These are phyloP conservation scores for Tillus elongatus DNA, from an alignment of 2,888 invertebrate species.

Conservation along the genomic window DNA sequence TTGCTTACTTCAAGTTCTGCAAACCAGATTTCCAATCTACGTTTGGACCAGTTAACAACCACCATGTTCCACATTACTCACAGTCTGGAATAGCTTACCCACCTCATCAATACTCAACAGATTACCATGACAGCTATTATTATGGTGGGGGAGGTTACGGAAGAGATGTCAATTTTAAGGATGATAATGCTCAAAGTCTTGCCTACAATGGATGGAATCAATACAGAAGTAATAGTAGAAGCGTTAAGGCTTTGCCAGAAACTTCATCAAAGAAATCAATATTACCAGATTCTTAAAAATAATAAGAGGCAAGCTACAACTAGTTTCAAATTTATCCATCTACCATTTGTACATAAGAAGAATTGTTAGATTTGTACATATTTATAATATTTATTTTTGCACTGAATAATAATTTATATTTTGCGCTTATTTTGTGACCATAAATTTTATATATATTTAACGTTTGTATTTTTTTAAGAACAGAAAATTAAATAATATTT, in stretches of 20 bases:
- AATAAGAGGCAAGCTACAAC: too few relatives aligned
- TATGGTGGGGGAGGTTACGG: conserved; percentile 30
- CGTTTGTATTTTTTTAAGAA: too few relatives aligned
- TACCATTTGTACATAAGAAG: too few relatives aligned
- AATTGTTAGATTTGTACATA: too few relatives aligned
- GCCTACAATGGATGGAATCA: conserved; percentile 67
- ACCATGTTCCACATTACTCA: conserved; percentile 57
- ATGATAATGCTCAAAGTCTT: conserved; percentile 55
- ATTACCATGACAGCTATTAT: conserved; percentile 30
- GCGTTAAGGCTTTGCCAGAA: conserved; percentile 36
- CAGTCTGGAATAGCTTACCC: conserved; percentile 63
- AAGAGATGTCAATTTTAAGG: conserved; percentile 56
- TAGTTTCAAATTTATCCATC: too few relatives aligned
- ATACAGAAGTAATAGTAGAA: conserved; percentile 49
- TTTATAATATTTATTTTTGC: too few relatives aligned
- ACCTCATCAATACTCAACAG: conserved; percentile 40
- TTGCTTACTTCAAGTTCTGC: conserved; percentile 79
- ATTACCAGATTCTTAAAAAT: conserved; percentile 37
- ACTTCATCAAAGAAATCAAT: conserved; percentile 37
- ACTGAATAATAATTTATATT: too few relatives aligned
- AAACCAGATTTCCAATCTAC: conserved; percentile 58
- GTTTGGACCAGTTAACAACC: conserved; percentile 39
- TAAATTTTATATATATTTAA: too few relatives aligned
- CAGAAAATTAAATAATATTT: too few relatives aligned
- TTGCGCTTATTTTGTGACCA: too few relatives aligned